Base-by-base conservation (phyloP, 2,113 vertebrate genomes). In the Erpornis zantholeuca region DNA sequence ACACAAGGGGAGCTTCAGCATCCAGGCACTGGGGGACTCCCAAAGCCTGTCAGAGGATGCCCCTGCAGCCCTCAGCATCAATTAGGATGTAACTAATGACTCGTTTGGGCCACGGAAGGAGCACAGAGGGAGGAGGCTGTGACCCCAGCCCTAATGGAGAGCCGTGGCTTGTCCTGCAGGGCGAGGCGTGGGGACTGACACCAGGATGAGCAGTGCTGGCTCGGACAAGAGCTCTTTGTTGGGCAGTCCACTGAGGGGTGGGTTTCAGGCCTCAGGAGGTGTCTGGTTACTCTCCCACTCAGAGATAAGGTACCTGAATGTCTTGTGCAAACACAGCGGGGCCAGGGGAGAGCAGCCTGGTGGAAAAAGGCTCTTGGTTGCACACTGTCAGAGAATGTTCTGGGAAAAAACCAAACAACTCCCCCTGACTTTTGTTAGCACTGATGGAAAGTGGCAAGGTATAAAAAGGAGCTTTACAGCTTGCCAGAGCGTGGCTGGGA, bases 401-500 rank as follows among this genome's bases (percentile, higher is more conserved):
- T 72, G 61, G 57, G 85, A 40, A 89, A 94, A 95, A 66, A 5
- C 28, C 76, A 91, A 94, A 92, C 75, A 79, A 86, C 70, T 88
- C 56, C 60, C 83, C 82, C 94, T 68, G 36, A 96, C 88, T 96
- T 97, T 93, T 94, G 95, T 97, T 97, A 95, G 95, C n/a, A 2
- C 92, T 94, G 92, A 97, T 93, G 92, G 94, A 73, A 97, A 97
- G 96, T 95, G 96, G 98, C 94, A 94, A 96, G 53, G 15, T 87
- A 50, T 96, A 94, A 96, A 97, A 97, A 97, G 33, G 88, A 97
- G 95, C 94, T 97, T 97, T 97, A 97, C 21, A 21, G 97, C 96
- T 92, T 95, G 95, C 97, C 96, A 92, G 96, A 90, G 52, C 10
- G 3, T 82, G 9, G 33, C 96, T 95, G 94, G 84, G 94, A 97